Conservation (phyloP, 2,888 invertebrate genomes). For the Dynastes grantii region DNA sequence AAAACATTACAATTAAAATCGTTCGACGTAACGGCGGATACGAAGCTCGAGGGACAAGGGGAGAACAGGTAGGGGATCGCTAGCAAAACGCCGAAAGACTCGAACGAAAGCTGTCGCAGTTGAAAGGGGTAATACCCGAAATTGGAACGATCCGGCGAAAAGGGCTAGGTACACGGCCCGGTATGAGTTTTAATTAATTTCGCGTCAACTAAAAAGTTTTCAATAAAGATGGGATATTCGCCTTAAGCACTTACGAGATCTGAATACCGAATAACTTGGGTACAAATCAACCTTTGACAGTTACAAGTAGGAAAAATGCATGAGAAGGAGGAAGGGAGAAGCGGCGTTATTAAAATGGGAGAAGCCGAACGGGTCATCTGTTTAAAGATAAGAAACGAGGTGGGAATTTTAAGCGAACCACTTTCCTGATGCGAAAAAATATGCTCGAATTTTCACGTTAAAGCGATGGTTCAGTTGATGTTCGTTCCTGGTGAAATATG, state of each 20-base stretch:
- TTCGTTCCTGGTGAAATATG: not conserved
- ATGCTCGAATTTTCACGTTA: not conserved
- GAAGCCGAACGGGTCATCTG: constrained; percentile 30
- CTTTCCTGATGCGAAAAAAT: not conserved
- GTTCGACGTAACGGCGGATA: not conserved
- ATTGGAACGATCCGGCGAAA: not conserved
- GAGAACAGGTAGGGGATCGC: not conserved
- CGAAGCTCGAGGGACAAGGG: not conserved
- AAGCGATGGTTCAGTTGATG: constrained; percentile 2
- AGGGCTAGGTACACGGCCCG: too few relatives aligned
- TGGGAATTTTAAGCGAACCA: constrained; percentile 15
- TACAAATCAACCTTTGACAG: constrained; percentile 52
- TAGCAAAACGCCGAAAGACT: not conserved
- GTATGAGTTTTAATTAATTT: constrained; percentile 64
- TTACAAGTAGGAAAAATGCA: constrained; percentile 33
- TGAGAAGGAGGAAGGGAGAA: not conserved
- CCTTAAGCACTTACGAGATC: constrained; percentile 60
- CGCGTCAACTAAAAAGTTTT: constrained; percentile 61
- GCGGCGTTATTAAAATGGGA: constrained; percentile 22
- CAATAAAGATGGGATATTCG: constrained; percentile 62
- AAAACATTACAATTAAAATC: constrained; percentile 38
- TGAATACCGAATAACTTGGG: constrained; percentile 57
- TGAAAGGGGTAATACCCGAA: not conserved
- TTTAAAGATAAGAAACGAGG: constrained; percentile 34
- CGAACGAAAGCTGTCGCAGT: not conserved